phyloP scores from a whole-genome alignment of 2,888 invertebrate species.

The Polietes domitor region DNA sequence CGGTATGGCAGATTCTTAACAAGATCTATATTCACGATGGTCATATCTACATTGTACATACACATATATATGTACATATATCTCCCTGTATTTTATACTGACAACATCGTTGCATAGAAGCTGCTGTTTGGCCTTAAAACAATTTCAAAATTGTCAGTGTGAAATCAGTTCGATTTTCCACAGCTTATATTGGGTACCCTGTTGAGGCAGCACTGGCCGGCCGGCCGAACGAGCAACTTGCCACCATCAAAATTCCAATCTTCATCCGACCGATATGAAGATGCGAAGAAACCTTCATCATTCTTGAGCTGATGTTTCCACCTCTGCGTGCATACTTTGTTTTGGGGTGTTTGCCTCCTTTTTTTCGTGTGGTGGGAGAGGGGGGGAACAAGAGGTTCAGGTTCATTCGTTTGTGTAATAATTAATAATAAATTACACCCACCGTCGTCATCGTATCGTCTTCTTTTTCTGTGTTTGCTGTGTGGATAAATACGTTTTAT shows the following conservation, averaged over 20 bases:
- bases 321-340: not conserved
- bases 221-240: not conserved
- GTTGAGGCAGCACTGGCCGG: not conserved
- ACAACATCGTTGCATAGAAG: not conserved
- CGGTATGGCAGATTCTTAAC: conserved; percentile 2
- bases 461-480: not conserved
- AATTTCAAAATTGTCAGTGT: conserved; percentile 52
- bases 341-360: not conserved
- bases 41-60: not conserved
- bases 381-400: conserved; percentile 27
- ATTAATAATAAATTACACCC: conserved; percentile 71
- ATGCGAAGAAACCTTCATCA: no score
- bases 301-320: not conserved
- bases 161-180: conserved; percentile 62
- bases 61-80: not conserved
- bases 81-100: not conserved
- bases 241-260: conserved; percentile 4
- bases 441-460: conserved; percentile 41
- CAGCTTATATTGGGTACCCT: conserved; percentile 43
- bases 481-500: not conserved
- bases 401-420: conserved; percentile 62
- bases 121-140: conserved; percentile 32
- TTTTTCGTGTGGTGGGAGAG: conserved; percentile 3
- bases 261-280: not conserved
- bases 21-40: conserved; percentile 11